A percentile compares a stretch with the other conserved stretches of the same genome.
phyloP scores from a whole-genome alignment of 2,888 invertebrate species.

The Iphiclides podalirius region DNA sequence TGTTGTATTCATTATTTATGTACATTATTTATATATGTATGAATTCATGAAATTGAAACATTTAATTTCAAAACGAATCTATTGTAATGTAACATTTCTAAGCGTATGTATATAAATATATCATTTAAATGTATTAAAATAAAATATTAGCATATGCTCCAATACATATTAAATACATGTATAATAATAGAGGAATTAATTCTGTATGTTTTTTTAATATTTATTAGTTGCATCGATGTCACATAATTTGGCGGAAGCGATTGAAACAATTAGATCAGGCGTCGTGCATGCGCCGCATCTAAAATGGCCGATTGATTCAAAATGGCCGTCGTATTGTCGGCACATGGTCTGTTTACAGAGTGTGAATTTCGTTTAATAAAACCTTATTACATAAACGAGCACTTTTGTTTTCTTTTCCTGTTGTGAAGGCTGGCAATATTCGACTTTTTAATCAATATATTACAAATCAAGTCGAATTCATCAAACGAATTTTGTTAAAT shows the following conservation, averaged over 20 bases:
- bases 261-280: not conserved
- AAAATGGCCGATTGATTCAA: conserved; percentile 35
- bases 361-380: conserved; percentile 66
- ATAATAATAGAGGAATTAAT: no score
- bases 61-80: not conserved
- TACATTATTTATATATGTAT: not conserved
- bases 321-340: conserved; percentile 28
- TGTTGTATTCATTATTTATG: not conserved
- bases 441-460: not conserved
- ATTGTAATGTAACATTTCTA: conserved; percentile 2
- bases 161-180: no score
- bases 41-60: not conserved
- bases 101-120: conserved; percentile 10
- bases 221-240: conserved; percentile 13
- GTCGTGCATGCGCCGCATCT: conserved; percentile 32
- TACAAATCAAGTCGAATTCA: not conserved
- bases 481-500: no score
- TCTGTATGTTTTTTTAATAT: not conserved
- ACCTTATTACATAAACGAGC: conserved; percentile 53
- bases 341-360: conserved; percentile 49
- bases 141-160: no score
- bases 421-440: conserved; percentile 31
- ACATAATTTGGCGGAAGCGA: conserved; percentile 11
- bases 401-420: conserved; percentile 54
- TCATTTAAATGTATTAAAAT: no score